These are phyloP conservation scores for Crossaster papposus DNA, from an alignment of 53 echinoderm and acorn worm genomes.

Conservation along the genomic window DNA sequence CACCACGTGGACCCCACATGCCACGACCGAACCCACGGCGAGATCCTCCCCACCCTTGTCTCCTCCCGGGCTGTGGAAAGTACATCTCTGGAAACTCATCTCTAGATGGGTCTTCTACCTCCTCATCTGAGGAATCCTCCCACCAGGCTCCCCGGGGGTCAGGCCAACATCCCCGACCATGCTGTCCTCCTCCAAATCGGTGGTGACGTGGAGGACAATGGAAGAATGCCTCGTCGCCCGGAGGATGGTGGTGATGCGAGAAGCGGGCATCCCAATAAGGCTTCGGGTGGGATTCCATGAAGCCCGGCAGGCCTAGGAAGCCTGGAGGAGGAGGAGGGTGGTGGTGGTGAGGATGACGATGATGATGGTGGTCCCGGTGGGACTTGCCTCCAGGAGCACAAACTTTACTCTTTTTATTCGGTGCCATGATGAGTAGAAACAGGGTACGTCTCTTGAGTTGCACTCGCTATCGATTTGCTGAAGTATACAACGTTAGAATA, in stretches of 20 bases:
- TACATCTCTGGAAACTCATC: no score
- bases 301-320: not conserved
- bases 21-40: no score
- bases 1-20: no score
- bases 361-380: not conserved
- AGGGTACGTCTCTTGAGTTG: not conserved
- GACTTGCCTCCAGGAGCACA: not conserved
- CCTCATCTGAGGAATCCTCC: no score
- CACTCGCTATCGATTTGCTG: not conserved
- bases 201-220: not conserved
- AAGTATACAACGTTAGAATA: not conserved
- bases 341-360: not conserved
- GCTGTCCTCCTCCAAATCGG: not conserved
- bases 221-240: not conserved
- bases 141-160: not conserved
- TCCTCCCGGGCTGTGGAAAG: no score
- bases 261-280: not conserved
- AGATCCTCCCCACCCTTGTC: not conserved
- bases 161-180: not conserved
- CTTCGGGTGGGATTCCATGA: not conserved
- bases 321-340: not conserved
- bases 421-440: constrained; percentile 2
- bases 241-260: not conserved
- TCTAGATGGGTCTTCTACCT: no score
- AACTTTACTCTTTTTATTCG: not conserved